A percentile compares a stretch with the other conserved stretches of the same genome.
Conservation (phyloP, 2,113 vertebrate genomes). For the Ceyx cyanopectus region DNA sequence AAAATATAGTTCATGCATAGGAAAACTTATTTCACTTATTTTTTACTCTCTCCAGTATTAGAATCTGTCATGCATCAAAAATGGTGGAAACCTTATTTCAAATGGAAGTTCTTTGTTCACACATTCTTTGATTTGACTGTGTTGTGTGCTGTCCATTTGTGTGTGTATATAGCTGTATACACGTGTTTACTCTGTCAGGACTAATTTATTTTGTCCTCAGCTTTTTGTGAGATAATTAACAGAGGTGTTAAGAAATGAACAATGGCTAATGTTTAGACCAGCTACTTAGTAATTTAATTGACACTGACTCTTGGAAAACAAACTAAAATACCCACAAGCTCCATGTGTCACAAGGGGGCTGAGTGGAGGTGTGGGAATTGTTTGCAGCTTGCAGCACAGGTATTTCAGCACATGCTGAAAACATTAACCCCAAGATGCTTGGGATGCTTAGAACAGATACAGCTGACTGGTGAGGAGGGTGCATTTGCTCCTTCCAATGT, state of each 20-base stretch:
- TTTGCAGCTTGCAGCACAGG: not conserved
- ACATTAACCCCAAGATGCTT: not conserved
- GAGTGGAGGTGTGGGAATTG: not conserved
- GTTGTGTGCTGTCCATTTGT: too few relatives aligned
- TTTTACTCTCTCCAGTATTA: slow-evolving; percentile 8
- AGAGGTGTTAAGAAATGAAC: not conserved
- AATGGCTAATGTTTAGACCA: slow-evolving; percentile 29
- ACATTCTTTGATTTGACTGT: not conserved
- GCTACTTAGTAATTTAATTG: not conserved
- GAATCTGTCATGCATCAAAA: slow-evolving; percentile 11
- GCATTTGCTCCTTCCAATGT: not conserved
- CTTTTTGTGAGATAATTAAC: slow-evolving; percentile 6
- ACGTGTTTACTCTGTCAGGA: too few relatives aligned
- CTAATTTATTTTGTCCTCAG: too few relatives aligned
- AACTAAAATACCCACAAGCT: not conserved
- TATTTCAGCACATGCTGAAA: not conserved
- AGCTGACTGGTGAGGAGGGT: not conserved
- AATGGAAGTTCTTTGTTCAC: not conserved
- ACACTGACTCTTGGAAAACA: not conserved
- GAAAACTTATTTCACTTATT: not conserved
- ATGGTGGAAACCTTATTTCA: not conserved
- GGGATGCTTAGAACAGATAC: not conserved
- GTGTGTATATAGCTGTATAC: too few relatives aligned
- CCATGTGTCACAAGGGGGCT: not conserved
- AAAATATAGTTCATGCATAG: not conserved